Evolutionary conservation across 2,888 invertebrate species (phyloP), one percentile per base, ranked within the genome.

Genomic region (Eudasyphora cyanicolor): DNA sequence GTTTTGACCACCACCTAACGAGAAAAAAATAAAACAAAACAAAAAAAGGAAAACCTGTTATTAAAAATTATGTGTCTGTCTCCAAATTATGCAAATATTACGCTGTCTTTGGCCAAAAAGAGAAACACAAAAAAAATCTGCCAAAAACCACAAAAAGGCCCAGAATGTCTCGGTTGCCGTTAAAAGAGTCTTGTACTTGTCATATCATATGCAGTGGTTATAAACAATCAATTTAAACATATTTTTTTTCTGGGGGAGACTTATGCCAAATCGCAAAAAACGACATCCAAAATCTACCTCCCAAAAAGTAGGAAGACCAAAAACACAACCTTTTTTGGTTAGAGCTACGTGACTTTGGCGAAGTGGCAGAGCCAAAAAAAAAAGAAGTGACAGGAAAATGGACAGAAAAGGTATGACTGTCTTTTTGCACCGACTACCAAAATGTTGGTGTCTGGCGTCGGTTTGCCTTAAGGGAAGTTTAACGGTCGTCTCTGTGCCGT

Each of bases 121-220:
- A 38, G 4, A 21, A 54, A 8, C 54, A 54, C n/a, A n/a, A n/a
- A n/a, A n/a, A n/a, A n/a, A n/a, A n/a, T n/a, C n/a, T n/a, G 8
- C 54, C 5, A 21, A 54, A 54, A 54, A 54, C 21, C 12, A 19
- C 10, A 57, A 57, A 12, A 27, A 27, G 27, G 27, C 27, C 10
- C 27, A n/a, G 10, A 21, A 67, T 67, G 67, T 67, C 67, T 67
- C 38, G 42, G 64, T 67, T 67, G 42, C 12, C 45, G 45, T n/a
- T n/a, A 45, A 45, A 6, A 45, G 45, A 12, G 38, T 64, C 67
- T 67, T 67, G 42, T 67, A 51, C 60, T 76, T 81, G 73, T 78
- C 78, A 76, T 84, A 81, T 78, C 78, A 83, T 45, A 78, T 84
- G 84, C 78, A 78, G 75, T 75, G 75, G 81, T 81, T 81, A 80